Percentiles rank a stretch among this genome's conserved stretches.
These are phyloP conservation scores for Chrysolina americana DNA, from an alignment of 2,888 invertebrate genomes.

Conservation along the genomic window DNA sequence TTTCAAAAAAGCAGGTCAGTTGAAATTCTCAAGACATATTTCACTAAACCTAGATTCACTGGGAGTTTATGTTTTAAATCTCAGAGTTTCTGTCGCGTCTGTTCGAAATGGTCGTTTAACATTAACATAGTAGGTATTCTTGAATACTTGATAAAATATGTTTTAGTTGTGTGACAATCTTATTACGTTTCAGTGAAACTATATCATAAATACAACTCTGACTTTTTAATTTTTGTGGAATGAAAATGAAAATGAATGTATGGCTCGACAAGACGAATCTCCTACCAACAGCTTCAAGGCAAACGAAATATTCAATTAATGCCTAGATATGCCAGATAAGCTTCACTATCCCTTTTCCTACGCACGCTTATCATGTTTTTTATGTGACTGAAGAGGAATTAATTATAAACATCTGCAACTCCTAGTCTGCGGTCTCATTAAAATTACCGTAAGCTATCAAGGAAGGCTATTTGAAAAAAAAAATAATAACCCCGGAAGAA, in stretches of 20 bases:
- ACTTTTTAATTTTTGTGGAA: no score
- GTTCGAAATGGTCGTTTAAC: no score
- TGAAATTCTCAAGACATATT: no score
- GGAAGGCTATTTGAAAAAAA: slow-evolving; percentile 54
- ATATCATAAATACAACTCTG: no score
- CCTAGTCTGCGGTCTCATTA: slow-evolving; percentile 41
- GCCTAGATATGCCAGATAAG: slow-evolving; percentile 34
- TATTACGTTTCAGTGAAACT: no score
- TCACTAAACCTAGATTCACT: background rate
- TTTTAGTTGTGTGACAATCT: no score
- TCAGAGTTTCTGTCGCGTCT: no score
- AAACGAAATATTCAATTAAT: slow-evolving; percentile 29
- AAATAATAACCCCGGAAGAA: slow-evolving; percentile 62
- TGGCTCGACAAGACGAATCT: background rate
- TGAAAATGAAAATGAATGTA: background rate
- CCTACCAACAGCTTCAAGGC: background rate
- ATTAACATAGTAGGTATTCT: no score
- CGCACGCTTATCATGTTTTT: slow-evolving; percentile 44
- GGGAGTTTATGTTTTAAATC: background rate
- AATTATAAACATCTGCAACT: slow-evolving; percentile 52
- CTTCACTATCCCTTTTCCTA: slow-evolving; percentile 49
- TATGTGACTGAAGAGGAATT: slow-evolving; percentile 46
- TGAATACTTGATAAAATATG: no score
- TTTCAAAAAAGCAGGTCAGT: no score
- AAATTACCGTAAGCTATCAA: slow-evolving; percentile 45